phyloP scores from a whole-genome alignment of 1,140 invertebrate species.

The Drosophila ogumai region DNA sequence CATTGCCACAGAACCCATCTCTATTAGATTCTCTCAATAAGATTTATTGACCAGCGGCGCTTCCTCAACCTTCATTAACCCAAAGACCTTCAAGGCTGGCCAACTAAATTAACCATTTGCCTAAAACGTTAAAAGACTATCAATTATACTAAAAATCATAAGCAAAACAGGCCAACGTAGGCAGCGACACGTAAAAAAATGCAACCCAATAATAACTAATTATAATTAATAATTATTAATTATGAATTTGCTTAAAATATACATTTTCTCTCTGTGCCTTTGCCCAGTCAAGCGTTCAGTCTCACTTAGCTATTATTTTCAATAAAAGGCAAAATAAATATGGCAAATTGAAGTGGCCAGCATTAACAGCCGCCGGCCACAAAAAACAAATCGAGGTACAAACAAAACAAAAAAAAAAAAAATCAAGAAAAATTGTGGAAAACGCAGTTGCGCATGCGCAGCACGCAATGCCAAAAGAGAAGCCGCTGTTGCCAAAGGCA shows the following conservation, averaged over 20 bases:
- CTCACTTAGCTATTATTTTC: slow-evolving; percentile 44
- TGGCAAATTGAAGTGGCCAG: slow-evolving; percentile 49
- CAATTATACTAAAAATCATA: slow-evolving; percentile 15
- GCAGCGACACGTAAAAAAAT: slow-evolving; percentile 6
- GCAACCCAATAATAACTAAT: not conserved
- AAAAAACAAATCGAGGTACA: slow-evolving; percentile 19
- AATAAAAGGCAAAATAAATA: slow-evolving; percentile 59
- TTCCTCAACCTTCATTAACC: slow-evolving; percentile 45
- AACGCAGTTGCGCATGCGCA: slow-evolving; percentile 53
- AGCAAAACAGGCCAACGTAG: slow-evolving; percentile 16
- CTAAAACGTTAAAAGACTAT: slow-evolving; percentile 29
- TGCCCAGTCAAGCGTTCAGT: slow-evolving; percentile 19
- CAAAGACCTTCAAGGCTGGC: slow-evolving; percentile 47
- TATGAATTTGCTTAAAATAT: not conserved
- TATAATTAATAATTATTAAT: not conserved
- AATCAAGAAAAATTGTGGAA: slow-evolving; percentile 3
- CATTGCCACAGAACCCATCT: slow-evolving; percentile 22
- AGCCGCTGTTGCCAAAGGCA: slow-evolving; percentile 28
- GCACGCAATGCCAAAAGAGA: slow-evolving; percentile 54
- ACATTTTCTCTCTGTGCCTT: slow-evolving; percentile 4
- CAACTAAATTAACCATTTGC: slow-evolving; percentile 46
- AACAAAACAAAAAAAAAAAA: not conserved
- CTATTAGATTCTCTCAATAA: not conserved
- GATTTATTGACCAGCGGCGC: slow-evolving; percentile 8
- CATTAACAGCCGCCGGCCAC: slow-evolving; percentile 34